A percentile compares a stretch with the other conserved stretches of the same genome.
phyloP scores from a whole-genome alignment of 2,888 invertebrate species.

The Melieria omissa region DNA sequence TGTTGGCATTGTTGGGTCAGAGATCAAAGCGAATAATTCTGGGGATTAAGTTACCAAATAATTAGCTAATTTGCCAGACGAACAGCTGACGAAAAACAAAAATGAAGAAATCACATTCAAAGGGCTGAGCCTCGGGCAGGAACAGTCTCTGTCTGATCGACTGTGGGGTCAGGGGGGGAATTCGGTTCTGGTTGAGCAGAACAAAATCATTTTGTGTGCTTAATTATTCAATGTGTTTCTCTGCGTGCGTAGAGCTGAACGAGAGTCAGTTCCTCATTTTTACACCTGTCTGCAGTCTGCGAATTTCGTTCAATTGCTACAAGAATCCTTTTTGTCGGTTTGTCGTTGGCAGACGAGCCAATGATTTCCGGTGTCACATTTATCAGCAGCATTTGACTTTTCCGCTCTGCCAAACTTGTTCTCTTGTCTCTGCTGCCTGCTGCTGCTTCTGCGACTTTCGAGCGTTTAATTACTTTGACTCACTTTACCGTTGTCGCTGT shows the following conservation, averaged over 20 bases:
- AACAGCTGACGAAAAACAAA: neutral
- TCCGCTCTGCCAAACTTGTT: neutral
- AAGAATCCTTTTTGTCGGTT: no score
- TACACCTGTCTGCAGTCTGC: neutral
- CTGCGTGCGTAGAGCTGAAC: no score
- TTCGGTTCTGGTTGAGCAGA: no score
- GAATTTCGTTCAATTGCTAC: neutral
- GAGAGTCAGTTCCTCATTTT: no score
- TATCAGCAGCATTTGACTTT: neutral
- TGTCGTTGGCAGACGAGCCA: neutral
- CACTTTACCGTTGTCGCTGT: neutral
- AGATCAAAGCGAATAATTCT: conserved; percentile 21
- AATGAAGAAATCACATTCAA: no score
- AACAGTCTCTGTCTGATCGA: no score
- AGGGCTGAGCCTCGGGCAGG: no score
- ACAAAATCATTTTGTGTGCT: no score
- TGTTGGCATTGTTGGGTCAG: conserved; percentile 5
- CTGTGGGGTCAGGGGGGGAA: no score
- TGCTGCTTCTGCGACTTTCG: neutral
- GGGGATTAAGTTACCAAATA: conserved; percentile 15
- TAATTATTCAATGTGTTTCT: no score
- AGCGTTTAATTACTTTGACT: no score
- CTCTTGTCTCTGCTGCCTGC: neutral
- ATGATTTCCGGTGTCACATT: neutral
- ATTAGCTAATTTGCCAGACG: conserved; percentile 20